Base-by-base conservation (phyloP, 2,888 invertebrate species). In the Orthonychiurus folsomi region DNA sequence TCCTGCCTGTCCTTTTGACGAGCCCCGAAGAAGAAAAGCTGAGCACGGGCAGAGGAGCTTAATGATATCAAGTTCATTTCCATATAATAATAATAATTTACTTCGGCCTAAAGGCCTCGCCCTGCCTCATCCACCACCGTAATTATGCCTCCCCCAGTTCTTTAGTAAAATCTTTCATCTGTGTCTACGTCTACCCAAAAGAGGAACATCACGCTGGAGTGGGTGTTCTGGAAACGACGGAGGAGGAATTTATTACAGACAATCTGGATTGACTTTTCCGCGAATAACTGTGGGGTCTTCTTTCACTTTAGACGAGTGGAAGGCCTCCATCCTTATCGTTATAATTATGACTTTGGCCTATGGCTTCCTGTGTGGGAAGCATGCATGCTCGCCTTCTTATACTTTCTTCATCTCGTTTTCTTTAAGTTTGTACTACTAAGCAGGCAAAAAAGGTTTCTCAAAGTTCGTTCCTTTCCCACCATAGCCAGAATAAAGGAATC, bases 11-110 rank as follows among this genome's bases (percentile, higher is more conserved):
- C n/a, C n/a, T n/a, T n/a, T n/a, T n/a, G n/a, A n/a, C n/a, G n/a
- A n/a, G n/a, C n/a, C n/a, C n/a, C n/a, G n/a, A 37, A 15, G 37
- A 9, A 9, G 37, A 37, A 37, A 9, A 37, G 15, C 5, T 9
- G 37, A 37, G 37, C 37, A 5, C 37, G 9, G 15, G 37, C 37
- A n/a, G n/a, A n/a, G n/a, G n/a, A n/a, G n/a, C 37, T 37, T 37
- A 37, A 37, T 37, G 37, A 37, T 37, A 37, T 37, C 15, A 37
- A 37, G 37, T 37, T 37, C 37, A 37, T 37, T 37, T 37, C 37
- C 37, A 37, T 37, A 37, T 37, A 37, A 37, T 37, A 37, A 37
- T 37, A 37, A 37, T 37, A 37, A 37, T 37, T 37, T 37, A 37
- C 37, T 37, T n/a, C n/a, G n/a, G n/a, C n/a, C n/a, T n/a, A n/a